Evolutionary conservation across 2,113 vertebrate genomes (phyloP).

Genomic region (Nyctereutes procyonoides): DNA sequence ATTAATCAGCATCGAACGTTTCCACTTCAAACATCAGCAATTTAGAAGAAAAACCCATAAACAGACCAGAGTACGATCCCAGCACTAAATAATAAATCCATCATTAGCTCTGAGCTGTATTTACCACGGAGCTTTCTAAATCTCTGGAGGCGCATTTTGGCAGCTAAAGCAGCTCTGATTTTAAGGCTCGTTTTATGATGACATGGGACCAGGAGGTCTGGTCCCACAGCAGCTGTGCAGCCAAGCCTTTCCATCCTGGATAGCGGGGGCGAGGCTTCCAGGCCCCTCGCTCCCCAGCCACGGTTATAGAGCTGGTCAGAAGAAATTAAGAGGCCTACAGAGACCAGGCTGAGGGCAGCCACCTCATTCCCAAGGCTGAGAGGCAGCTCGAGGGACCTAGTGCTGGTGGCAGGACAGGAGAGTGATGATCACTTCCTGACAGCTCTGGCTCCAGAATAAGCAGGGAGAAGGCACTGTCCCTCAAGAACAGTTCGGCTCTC

Average conservation of each 20-base stretch:
- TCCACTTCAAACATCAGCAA: neutral
- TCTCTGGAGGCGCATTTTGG: neutral
- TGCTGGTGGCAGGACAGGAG: neutral
- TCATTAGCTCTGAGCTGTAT: neutral
- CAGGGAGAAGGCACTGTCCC: neutral
- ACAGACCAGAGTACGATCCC: neutral
- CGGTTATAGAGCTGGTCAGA: rapidly evolving
- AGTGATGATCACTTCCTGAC: rapidly evolving
- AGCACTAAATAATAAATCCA: neutral
- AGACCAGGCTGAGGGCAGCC: neutral
- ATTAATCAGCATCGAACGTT: neutral
- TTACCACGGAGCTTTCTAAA: neutral
- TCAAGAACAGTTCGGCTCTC: neutral
- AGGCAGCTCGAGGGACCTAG: too few relatives aligned
- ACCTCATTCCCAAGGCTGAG: neutral
- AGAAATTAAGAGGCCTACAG: neutral
- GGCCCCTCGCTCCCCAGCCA: neutral
- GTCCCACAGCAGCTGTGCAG: neutral
- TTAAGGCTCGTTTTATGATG: neutral
- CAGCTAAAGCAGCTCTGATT: neutral
- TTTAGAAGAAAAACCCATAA: neutral
- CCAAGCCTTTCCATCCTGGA: too few relatives aligned
- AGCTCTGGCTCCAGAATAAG: neutral
- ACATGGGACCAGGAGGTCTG: neutral
- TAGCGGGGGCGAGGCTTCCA: neutral